Conservation (phyloP, 2,888 invertebrate genomes). For the Drosophila nr. perissopoda region DNA sequence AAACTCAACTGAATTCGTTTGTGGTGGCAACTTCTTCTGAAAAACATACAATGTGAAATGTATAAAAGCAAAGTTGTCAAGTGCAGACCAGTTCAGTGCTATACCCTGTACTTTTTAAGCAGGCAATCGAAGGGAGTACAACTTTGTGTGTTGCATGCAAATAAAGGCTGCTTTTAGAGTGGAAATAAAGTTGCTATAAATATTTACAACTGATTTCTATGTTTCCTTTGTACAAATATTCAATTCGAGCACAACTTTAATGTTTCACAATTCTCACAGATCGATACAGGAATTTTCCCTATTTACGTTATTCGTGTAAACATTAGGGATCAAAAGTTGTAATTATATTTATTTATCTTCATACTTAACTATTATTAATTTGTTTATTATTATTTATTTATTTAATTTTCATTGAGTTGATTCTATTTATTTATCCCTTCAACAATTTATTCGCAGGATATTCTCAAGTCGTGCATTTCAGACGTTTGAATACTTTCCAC, state of each 20-base stretch:
- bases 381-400: too few species aligned
- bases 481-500: background rate
- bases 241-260: too few species aligned
- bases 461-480: background rate
- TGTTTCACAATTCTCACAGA: too few species aligned
- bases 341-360: too few species aligned
- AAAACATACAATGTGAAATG: constrained; percentile 16
- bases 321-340: too few species aligned
- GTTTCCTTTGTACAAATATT: too few species aligned
- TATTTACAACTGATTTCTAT: too few species aligned
- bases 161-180: background rate
- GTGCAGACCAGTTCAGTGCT: constrained; percentile 55
- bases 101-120: constrained; percentile 25
- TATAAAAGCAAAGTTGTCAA: constrained; percentile 65
- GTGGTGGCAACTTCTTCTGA: constrained; percentile 32
- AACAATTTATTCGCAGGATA: constrained; percentile 19
- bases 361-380: too few species aligned
- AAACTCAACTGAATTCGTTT: constrained; percentile 47
- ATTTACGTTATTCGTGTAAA: too few species aligned
- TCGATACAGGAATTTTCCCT: too few species aligned
- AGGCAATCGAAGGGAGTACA: background rate
- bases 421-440: background rate
- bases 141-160: background rate
- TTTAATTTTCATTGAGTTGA: too few species aligned
- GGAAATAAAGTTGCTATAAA: background rate